Percentiles rank a stretch among this genome's conserved stretches.
Conservation (phyloP, 1,140 invertebrate species). For the Cecropterus lyciades region DNA sequence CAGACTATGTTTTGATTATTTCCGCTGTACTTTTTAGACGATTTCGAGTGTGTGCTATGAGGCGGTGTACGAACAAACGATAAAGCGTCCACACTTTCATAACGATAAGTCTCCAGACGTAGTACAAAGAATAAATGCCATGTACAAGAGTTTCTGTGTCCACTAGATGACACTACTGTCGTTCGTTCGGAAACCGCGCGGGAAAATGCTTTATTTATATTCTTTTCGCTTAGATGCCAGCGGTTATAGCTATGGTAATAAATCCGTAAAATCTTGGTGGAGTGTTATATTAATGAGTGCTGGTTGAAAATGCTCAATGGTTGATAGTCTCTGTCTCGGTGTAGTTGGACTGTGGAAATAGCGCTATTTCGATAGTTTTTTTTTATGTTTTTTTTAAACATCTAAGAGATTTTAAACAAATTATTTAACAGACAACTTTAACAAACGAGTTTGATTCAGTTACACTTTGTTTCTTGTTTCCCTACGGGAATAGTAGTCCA, state of each 20-base stretch:
- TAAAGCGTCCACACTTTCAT: no score
- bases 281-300: slow-evolving; percentile 58
- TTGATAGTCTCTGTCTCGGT: slow-evolving; percentile 55
- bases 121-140: no score
- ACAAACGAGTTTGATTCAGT: no score
- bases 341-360: slow-evolving; percentile 33
- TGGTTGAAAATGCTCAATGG: slow-evolving; percentile 72
- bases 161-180: slow-evolving; percentile 43
- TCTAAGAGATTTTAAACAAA: no score
- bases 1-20: slow-evolving; percentile 61
- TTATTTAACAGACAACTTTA: no score
- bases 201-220: slow-evolving; percentile 62
- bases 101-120: no score
- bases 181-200: slow-evolving; percentile 56
- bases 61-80: slow-evolving; percentile 51
- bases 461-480: no score
- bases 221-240: slow-evolving; percentile 72
- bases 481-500: no score
- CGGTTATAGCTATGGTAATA: slow-evolving; percentile 56
- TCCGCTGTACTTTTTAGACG: slow-evolving; percentile 58
- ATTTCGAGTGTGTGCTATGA: slow-evolving; percentile 45
- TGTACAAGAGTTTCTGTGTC: no score
- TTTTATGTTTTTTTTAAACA: no score
- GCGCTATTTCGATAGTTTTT: neutral
- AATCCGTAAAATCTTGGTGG: slow-evolving; percentile 64